Base-by-base conservation (phyloP, 1,140 invertebrate species). In the Ooceraea biroi region DNA sequence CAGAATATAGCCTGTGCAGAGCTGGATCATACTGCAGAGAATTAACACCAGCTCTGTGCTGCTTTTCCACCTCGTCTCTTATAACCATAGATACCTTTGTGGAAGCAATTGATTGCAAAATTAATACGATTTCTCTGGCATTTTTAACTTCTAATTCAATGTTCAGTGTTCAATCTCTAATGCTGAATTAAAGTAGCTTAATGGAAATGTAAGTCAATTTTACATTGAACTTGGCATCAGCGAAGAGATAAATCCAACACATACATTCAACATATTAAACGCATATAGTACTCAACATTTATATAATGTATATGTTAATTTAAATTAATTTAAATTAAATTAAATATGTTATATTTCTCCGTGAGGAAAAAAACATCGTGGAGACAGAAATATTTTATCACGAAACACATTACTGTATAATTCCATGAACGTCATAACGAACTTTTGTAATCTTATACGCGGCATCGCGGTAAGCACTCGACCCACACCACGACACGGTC, bases 31-130 rank as follows among this genome's bases (percentile, higher is more conserved):
- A 97, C 95, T 99, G 99, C 25, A 99, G 95, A 2, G 98, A 98
- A 95, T 99, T 99, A 19, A 99, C 97, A 76, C 99, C 99, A 90
- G 98, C 98, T 93, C 98, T 96, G 94, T 99, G 99, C 91, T 96
- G 96, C 88, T 96, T 96, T 95, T 99, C 99, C 87, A 98, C 97
- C 93, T 99, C 98, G 95, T 99, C 99, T 88, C 99, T 96, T 91
- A 99, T 99, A 66, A 99, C 98, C 96, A 99, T 99, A 72, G 99
- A 99, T 65, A 99, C 98, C 97, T 99, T 94, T 94, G 71, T 50
- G n/a, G 65, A 25, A 41, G 17, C 44, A 66, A 52, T 22, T 60
- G 8, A 71, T 19, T 25, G 11, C 11, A 19, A n/a, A 44, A 66
- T 63, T 46, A 48, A 74, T 30, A 22, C 27, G 61, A 11, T 11